Percentiles rank a stretch among this genome's conserved stretches.
Conservation (phyloP, 2,797 vertebrate species). For the Platyrinchus mystaceus region DNA sequence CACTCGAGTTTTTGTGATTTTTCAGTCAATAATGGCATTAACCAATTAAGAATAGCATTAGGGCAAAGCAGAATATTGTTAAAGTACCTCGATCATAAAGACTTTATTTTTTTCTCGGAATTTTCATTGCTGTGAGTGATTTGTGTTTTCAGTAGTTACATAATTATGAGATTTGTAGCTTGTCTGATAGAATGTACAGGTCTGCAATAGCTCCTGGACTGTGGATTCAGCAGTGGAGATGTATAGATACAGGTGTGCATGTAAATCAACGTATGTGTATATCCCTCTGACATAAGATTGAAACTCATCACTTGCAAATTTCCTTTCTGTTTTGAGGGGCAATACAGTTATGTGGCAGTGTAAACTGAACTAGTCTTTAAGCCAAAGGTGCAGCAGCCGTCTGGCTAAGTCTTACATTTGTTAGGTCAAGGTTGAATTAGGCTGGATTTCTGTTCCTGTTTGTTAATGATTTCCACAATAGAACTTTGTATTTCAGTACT, state of each 20-base stretch:
- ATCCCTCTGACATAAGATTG: neutral
- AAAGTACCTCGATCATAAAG: neutral
- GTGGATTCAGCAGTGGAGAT: neutral
- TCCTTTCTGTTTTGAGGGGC: neutral
- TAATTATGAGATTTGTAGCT: neutral
- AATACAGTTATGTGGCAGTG: neutral
- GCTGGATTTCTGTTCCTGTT: rapidly evolving
- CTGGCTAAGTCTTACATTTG: neutral
- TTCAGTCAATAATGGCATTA: neutral
- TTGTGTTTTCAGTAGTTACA: neutral
- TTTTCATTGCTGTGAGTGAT: neutral
- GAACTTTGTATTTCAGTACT: neutral
- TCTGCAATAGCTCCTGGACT: neutral
- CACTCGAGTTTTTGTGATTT: neutral
- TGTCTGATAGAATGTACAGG: neutral
- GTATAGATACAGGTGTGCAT: neutral
- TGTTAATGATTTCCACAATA: neutral
- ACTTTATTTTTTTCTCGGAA: neutral
- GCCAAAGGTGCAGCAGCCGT: neutral
- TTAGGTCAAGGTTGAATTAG: rapidly evolving
- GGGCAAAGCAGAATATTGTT: neutral
- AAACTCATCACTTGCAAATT: neutral
- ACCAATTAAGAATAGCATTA: neutral
- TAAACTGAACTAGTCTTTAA: neutral
- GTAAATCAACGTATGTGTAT: rapidly evolving